phyloP scores from a whole-genome alignment of 2,113 vertebrate genomes.

The Petrocephalus zakoni region DNA sequence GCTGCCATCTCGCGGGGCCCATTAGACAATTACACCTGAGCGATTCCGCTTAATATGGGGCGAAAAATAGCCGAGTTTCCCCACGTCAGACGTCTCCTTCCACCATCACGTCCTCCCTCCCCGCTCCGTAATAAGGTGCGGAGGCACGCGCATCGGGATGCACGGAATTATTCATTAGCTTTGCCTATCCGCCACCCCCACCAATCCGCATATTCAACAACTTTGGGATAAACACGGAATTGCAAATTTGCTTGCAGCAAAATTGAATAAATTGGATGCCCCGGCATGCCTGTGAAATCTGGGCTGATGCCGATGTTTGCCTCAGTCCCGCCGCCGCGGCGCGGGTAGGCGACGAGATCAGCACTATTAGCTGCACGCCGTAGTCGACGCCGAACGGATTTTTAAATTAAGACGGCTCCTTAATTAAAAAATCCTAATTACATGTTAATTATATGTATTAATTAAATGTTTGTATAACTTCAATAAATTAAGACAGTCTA shows the following conservation, averaged over 20 bases:
- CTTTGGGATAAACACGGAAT: constrained; percentile 55
- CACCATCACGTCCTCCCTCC: constrained; percentile 39
- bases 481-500: neutral
- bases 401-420: constrained; percentile 7
- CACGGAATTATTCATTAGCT: constrained; percentile 59
- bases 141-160: constrained; percentile 35
- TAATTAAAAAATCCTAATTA: constrained; percentile 4
- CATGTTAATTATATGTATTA: constrained; percentile 11
- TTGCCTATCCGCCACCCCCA: constrained; percentile 37
- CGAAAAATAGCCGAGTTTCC: constrained; percentile 48
- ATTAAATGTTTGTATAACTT: constrained; percentile 14
- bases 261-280: constrained; percentile 57
- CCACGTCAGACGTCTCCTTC: constrained; percentile 55
- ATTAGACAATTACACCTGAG: constrained; percentile 59
- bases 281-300: constrained; percentile 48
- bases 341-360: neutral
- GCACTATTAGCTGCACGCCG: neutral
- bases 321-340: neutral
- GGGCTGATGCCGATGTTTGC: constrained; percentile 8
- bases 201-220: constrained; percentile 48
- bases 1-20: constrained; percentile 43
- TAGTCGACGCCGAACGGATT: neutral
- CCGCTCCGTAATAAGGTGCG: constrained; percentile 37
- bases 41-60: constrained; percentile 49
- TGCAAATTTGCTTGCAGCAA: constrained; percentile 55